Evolutionary conservation across 1,140 invertebrate species (phyloP).

Genomic region (Chironomus tepperi): DNA sequence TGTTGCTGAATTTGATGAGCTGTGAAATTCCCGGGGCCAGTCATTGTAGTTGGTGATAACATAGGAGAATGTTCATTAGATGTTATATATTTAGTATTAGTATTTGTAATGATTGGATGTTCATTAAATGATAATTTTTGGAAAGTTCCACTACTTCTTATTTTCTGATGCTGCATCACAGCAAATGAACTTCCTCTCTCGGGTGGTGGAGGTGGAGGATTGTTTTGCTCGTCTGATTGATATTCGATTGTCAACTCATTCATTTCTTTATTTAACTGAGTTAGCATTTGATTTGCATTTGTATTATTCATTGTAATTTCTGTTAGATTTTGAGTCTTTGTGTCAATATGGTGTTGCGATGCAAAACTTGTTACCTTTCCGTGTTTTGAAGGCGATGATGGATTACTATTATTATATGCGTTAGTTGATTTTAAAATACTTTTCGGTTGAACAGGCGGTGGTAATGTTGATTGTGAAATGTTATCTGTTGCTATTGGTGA

Average conservation of each 20-base stretch:
- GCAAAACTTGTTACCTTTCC: slow-evolving; percentile 39
- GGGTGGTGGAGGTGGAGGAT: slow-evolving; percentile 55
- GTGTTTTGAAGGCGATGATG: slow-evolving; percentile 39
- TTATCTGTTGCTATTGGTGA: slow-evolving; percentile 22
- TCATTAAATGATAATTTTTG: slow-evolving; percentile 29
- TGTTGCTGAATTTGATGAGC: slow-evolving; percentile 14
- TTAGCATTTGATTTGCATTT: slow-evolving; percentile 24
- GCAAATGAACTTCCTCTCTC: slow-evolving; percentile 73
- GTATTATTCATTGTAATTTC: slow-evolving; percentile 15
- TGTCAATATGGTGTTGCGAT: slow-evolving; percentile 26
- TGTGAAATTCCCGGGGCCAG: background rate
- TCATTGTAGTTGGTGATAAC: background rate
- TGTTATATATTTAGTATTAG: background rate
- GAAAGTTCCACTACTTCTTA: slow-evolving; percentile 28
- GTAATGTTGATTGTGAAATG: background rate
- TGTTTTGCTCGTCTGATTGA: background rate
- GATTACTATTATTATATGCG: slow-evolving; percentile 33
- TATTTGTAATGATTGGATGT: background rate
- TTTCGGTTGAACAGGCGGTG: slow-evolving; percentile 33
- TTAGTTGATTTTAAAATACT: slow-evolving; percentile 38
- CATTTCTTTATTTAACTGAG: slow-evolving; percentile 24
- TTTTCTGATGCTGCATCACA: slow-evolving; percentile 58
- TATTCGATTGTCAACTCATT: slow-evolving; percentile 20
- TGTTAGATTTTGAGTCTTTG: slow-evolving; percentile 2
- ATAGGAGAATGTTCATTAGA: slow-evolving; percentile 3